phyloP scores from a whole-genome alignment of 2,797 vertebrate genomes.

The Holocentrus rufus region DNA sequence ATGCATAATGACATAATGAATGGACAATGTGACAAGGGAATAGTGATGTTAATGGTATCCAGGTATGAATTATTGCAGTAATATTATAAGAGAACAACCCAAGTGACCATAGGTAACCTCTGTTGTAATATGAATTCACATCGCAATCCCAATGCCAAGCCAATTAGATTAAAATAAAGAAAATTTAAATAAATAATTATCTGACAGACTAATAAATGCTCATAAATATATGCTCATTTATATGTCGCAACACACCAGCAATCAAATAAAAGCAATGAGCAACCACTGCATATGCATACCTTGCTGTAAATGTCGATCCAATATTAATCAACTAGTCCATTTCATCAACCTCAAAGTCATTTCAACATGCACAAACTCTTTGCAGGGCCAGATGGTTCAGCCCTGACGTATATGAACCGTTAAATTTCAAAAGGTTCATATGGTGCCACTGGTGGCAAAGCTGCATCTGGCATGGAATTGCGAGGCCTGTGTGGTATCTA shows the following conservation, averaged over 20 bases:
- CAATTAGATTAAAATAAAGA: too few relatives aligned
- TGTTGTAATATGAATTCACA: too few relatives aligned
- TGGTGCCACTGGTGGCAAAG: constrained; percentile 80
- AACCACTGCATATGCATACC: constrained; percentile 10
- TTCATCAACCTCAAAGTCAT: constrained; percentile 60
- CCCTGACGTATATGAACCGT: constrained; percentile 79
- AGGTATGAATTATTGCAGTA: background rate
- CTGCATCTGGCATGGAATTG: constrained; percentile 78
- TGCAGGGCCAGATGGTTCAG: constrained; percentile 80
- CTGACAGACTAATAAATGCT: constrained; percentile 4
- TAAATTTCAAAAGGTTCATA: constrained; percentile 82
- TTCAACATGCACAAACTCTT: constrained; percentile 67
- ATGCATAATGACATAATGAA: constrained; percentile 7
- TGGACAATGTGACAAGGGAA: constrained; percentile 6
- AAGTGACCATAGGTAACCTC: background rate
- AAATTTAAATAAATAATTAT: background rate
- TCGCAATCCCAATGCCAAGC: too few relatives aligned
- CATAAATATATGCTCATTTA: background rate
- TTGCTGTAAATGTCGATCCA: background rate
- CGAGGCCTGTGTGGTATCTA: constrained; percentile 76
- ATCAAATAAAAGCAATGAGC: constrained; percentile 3
- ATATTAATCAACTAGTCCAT: constrained; percentile 33
- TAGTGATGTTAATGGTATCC: background rate
- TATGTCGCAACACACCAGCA: background rate
- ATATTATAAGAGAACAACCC: background rate